phyloP scores from a whole-genome alignment of 2,113 vertebrate species.

The Scopus umbretta region DNA sequence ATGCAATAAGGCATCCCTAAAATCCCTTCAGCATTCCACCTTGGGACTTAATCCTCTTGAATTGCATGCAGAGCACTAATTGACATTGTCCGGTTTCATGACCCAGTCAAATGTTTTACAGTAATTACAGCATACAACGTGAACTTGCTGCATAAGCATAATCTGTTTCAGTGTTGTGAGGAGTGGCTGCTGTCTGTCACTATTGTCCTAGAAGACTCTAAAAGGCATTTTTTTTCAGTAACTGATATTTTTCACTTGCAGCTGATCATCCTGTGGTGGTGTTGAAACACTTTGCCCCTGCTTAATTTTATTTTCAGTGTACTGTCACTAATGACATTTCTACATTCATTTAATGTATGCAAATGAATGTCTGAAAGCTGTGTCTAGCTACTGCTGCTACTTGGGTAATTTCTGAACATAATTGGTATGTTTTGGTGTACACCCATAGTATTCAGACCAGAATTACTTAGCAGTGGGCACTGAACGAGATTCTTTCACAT shows the following conservation, averaged over 20 bases:
- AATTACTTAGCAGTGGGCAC: neutral
- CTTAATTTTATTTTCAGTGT: neutral
- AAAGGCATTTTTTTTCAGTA: neutral
- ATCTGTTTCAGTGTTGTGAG: neutral
- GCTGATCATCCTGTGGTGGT: neutral
- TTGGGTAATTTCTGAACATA: neutral
- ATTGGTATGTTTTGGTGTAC: neutral
- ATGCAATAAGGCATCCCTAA: neutral
- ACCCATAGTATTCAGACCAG: neutral
- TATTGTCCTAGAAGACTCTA: neutral
- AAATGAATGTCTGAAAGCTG: neutral
- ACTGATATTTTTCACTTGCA: neutral
- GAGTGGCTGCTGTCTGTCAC: neutral
- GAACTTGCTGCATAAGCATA: neutral
- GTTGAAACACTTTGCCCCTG: neutral
- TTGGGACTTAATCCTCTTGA: neutral
- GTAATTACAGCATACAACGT: neutral
- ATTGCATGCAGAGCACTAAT: neutral
- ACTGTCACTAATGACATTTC: neutral
- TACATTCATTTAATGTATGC: neutral
- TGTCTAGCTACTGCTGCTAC: neutral
- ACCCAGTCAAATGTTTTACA: neutral
- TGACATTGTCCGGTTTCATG: neutral
- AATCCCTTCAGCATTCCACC: neutral
- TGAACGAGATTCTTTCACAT: neutral